A percentile compares a stretch with the other conserved stretches of the same genome.
These are phyloP conservation scores for Hipposideros armiger DNA, from an alignment of 2,113 vertebrate species.

Conservation along the genomic window DNA sequence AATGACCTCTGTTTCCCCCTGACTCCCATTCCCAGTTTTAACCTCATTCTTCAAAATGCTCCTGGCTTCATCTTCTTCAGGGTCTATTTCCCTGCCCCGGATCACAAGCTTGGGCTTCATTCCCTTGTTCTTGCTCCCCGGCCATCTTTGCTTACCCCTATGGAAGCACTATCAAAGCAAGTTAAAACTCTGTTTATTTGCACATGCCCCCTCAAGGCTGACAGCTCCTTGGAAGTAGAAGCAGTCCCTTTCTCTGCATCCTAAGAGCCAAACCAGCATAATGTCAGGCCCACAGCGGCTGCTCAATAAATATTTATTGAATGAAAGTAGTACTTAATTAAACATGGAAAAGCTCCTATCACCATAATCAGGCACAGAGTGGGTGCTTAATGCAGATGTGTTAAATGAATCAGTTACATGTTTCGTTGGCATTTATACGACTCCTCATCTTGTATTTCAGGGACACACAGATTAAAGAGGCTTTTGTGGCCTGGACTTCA, in stretches of 20 bases:
- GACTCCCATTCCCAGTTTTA: background rate
- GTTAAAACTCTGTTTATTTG: background rate
- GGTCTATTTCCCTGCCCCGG: background rate
- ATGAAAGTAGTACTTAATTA: constrained; percentile 22
- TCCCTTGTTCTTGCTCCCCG: background rate
- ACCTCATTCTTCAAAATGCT: background rate
- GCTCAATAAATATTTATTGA: background rate
- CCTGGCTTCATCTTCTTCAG: background rate
- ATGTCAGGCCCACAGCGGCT: background rate
- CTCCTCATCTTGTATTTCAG: background rate
- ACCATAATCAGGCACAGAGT: background rate
- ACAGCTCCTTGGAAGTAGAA: background rate
- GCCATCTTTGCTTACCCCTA: background rate
- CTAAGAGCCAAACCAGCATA: background rate
- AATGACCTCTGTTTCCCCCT: background rate
- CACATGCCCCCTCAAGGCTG: background rate
- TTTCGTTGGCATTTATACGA: background rate
- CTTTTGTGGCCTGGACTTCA: background rate
- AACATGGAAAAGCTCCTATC: background rate
- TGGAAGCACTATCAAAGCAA: background rate
- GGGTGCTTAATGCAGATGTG: background rate
- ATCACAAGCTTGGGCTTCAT: background rate
- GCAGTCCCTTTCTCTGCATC: background rate
- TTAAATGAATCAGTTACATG: background rate
- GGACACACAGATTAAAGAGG: background rate